Percentiles rank a stretch among this genome's conserved stretches.
Conservation (phyloP, 1,140 invertebrate species). For the Brachionus paranguensis region DNA sequence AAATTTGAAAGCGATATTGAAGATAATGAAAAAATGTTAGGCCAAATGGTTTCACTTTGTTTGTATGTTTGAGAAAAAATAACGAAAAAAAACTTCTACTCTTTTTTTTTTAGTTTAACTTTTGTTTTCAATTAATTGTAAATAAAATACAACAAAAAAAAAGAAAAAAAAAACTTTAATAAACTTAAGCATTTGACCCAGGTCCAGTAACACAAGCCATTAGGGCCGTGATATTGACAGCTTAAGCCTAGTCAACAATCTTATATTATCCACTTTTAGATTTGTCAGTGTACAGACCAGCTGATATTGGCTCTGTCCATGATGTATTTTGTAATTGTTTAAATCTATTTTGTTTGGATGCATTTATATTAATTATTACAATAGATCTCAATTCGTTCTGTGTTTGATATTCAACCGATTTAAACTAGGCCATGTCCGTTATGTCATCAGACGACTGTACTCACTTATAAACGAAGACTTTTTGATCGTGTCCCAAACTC, state of each 20-base stretch:
- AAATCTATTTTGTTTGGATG: background rate
- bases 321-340: background rate
- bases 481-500: constrained; percentile 73
- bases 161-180: background rate
- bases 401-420: background rate
- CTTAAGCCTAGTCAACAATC: background rate
- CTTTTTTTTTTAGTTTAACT: background rate
- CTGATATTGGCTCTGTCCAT: background rate
- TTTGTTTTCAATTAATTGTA: background rate
- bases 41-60: background rate
- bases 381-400: background rate
- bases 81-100: background rate
- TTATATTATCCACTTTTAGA: background rate
- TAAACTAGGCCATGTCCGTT: constrained; percentile 17
- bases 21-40: background rate
- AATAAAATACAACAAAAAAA: background rate
- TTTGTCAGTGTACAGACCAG: background rate
- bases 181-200: background rate
- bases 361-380: background rate
- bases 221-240: background rate
- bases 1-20: background rate
- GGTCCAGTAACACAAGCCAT: background rate
- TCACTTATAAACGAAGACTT: constrained; percentile 75
- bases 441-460: constrained; percentile 70
- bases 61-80: background rate